Evolutionary conservation across 2,797 vertebrate species (phyloP).

Genomic region (Agapornis canus): DNA sequence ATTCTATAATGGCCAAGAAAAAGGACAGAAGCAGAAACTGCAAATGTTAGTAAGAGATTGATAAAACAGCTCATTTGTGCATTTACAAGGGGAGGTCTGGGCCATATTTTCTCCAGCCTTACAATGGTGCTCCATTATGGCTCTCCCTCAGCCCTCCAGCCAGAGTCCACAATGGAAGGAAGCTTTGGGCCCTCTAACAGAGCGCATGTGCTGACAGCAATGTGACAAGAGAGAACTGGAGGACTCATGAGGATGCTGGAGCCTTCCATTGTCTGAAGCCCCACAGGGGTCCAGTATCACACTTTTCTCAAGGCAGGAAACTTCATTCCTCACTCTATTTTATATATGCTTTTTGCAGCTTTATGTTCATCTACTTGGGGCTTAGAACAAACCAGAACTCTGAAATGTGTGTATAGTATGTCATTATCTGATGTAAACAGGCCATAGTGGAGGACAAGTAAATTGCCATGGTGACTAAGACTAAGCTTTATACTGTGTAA

Average conservation of each 20-base stretch:
- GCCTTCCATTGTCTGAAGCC: neutral
- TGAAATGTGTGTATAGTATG: neutral
- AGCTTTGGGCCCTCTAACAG: neutral
- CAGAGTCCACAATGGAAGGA: fast-evolving
- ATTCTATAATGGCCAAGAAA: neutral
- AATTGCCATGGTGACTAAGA: neutral
- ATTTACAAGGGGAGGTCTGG: neutral
- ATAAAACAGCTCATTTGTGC: fast-evolving
- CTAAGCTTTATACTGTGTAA: neutral
- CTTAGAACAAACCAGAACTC: neutral
- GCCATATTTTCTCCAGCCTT: neutral
- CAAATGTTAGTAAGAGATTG: neutral
- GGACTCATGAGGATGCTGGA: neutral
- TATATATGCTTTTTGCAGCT: neutral
- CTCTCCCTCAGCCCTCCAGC: neutral
- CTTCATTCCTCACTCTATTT: neutral
- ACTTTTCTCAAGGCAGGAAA: neutral
- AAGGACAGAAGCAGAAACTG: neutral
- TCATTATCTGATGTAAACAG: neutral
- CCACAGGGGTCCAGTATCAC: neutral
- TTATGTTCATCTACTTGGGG: neutral
- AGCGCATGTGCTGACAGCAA: fast-evolving
- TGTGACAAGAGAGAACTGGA: neutral
- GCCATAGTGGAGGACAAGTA: neutral
- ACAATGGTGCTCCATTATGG: neutral